Evolutionary conservation across 2,888 invertebrate species (phyloP), one percentile per base, ranked within the genome.

Genomic region (Lepas anatifera): DNA sequence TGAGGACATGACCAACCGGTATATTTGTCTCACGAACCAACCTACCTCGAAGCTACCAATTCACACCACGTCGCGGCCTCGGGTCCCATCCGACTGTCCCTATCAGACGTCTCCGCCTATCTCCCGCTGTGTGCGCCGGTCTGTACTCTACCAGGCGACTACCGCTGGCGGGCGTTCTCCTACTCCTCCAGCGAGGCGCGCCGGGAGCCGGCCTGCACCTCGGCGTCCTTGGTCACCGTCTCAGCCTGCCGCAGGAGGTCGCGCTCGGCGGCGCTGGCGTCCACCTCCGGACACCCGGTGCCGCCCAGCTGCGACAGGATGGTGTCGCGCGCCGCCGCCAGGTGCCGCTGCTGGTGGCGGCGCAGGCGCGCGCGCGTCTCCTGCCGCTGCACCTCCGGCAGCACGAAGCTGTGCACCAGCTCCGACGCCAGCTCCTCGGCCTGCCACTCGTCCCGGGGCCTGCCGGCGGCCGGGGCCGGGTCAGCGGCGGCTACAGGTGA

Each of bases 391-490:
- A 66, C 66, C 25, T 82, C 81, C 29, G 82, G 82, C 32, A 82
- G 74, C 41, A 82, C 77, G 77, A 82, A 82, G 69, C 79, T 78
- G 69, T 81, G 81, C 43, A 82, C 80, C 52, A 82, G 75, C 68
- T 81, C 81, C 11, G 81, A 79, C 10, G 80, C 80, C 72, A 81
- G 78, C 75, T 82, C 81, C 74, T 82, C 81, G 10, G 79, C 78
- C 71, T 81, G 78, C 41, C 80, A 72, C n/a, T 75, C 73, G n/a
- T 66, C 39, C 25, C 39, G 66, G 25, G 37, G 66, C 10, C 58
- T 58, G 58, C 8, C 22, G 7, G 35, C 16, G n/a, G n/a, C n/a
- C n/a, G n/a, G n/a, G n/a, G n/a, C n/a, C n/a, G n/a, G n/a, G n/a
- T n/a, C n/a, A n/a, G n/a, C n/a, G n/a, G n/a, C n/a, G n/a, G n/a